Conservation (phyloP, 2,113 vertebrate species). For the Tachuris rubrigastra region DNA sequence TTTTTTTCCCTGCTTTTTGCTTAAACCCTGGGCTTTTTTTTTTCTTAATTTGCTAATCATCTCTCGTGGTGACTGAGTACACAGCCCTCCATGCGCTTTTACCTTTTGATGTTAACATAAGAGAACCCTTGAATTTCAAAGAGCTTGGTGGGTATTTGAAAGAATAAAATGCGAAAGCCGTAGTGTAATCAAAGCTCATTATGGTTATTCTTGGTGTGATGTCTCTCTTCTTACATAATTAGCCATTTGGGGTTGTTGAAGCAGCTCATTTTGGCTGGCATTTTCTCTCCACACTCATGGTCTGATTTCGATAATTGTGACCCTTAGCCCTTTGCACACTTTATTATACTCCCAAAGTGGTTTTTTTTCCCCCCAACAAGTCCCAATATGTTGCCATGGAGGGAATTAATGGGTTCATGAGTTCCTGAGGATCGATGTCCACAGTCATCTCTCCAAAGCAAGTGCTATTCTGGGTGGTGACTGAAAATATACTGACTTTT, state of each 20-base stretch:
- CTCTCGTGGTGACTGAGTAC: conserved; percentile 58
- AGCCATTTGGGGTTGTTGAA: conserved; percentile 54
- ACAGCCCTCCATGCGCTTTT: conserved; percentile 63
- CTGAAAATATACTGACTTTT: background rate
- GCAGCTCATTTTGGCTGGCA: conserved; percentile 17
- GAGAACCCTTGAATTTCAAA: conserved; percentile 84
- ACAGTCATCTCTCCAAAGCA: background rate
- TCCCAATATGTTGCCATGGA: conserved; percentile 45
- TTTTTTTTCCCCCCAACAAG: background rate
- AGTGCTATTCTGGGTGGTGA: background rate
- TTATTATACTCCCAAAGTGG: background rate
- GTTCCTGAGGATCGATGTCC: background rate
- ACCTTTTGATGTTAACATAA: conserved; percentile 80
- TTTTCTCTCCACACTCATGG: background rate
- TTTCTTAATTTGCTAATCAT: conserved; percentile 74
- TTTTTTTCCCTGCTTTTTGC: background rate
- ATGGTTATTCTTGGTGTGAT: conserved; percentile 76
- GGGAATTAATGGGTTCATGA: conserved; percentile 39
- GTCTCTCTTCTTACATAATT: conserved; percentile 65
- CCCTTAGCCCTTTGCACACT: background rate
- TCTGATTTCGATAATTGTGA: conserved; percentile 19
- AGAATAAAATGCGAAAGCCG: conserved; percentile 66
- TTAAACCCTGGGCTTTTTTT: conserved; percentile 62
- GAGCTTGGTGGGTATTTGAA: conserved; percentile 72
- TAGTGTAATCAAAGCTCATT: conserved; percentile 80